Conservation (phyloP, 1,140 invertebrate species). For the Drosophila subobscura region DNA sequence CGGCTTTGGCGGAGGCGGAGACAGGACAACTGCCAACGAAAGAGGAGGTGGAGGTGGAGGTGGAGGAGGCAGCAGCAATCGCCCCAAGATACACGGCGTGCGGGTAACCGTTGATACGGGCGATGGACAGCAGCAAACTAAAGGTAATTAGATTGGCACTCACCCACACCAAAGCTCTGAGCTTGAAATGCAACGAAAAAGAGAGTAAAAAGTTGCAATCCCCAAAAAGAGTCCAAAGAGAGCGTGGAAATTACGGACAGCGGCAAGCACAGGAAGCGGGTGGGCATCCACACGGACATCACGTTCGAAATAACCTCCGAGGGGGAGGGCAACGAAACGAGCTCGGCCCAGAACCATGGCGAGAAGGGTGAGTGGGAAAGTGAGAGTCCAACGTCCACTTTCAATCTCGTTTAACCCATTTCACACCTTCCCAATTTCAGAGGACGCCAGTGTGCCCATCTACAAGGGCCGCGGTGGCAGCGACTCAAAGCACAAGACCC, state of each 20-base stretch:
- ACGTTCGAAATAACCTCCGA: conserved; percentile 83
- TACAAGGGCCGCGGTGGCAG: conserved; percentile 72
- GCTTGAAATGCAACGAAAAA: conserved; percentile 27
- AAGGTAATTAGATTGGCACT: conserved; percentile 77
- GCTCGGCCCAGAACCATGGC: conserved; percentile 66
- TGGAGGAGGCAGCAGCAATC: conserved; percentile 53
- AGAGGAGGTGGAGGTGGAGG: conserved; percentile 12
- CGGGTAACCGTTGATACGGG: conserved; percentile 83
- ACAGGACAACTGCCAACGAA: neutral
- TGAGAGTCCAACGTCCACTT: conserved; percentile 11
- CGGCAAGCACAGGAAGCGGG: conserved; percentile 81
- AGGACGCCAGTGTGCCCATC: conserved; percentile 82
- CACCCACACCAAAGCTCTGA: neutral
- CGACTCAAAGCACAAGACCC: conserved; percentile 60
- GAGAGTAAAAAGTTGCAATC: conserved; percentile 42
- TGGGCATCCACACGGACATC: conserved; percentile 83
- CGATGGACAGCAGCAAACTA: conserved; percentile 78
- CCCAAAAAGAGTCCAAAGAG: conserved; percentile 74
- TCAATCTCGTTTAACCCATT: conserved; percentile 4
- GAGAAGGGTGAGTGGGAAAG: conserved; percentile 68
- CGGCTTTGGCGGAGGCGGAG: conserved; percentile 7
- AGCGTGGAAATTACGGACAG: conserved; percentile 82
- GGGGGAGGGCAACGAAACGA: conserved; percentile 77
- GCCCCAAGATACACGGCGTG: conserved; percentile 83
- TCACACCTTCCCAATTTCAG: conserved; percentile 15